Evolutionary conservation across 2,797 vertebrate species (phyloP).

Genomic region (Phaenicophaeus curvirostris): DNA sequence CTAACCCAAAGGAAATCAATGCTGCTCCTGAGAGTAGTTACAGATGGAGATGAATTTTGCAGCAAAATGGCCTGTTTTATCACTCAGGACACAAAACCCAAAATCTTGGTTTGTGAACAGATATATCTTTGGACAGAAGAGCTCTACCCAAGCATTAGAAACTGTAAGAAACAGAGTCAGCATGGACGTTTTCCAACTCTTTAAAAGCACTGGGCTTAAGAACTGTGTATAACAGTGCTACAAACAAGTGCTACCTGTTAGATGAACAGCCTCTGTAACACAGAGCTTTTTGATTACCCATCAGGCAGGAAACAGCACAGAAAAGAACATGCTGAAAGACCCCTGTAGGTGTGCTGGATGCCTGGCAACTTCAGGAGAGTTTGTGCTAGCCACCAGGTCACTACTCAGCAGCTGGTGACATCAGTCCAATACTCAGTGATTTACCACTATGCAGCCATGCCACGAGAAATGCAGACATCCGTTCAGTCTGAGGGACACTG

Average conservation of each 20-base stretch:
- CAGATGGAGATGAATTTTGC: background rate
- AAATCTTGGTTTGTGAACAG: background rate
- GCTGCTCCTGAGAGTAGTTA: background rate
- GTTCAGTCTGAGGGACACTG: rapidly evolving
- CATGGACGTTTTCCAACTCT: background rate
- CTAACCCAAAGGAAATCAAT: background rate
- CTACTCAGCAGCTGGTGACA: background rate
- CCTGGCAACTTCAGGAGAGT: background rate
- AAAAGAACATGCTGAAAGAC: background rate
- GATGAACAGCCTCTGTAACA: background rate
- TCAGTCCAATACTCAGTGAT: background rate
- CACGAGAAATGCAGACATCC: too few relatives aligned
- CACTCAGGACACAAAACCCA: background rate
- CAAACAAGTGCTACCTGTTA: background rate
- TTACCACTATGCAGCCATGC: background rate
- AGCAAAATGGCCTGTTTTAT: background rate
- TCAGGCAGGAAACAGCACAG: background rate
- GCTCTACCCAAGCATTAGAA: background rate
- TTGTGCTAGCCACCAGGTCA: background rate
- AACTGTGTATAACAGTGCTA: background rate
- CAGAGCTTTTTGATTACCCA: background rate
- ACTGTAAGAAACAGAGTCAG: background rate
- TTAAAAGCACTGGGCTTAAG: background rate
- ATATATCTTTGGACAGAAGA: background rate
- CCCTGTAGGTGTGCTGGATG: background rate